Conservation (phyloP, 2,113 vertebrate genomes). For the Aepyceros melampus region DNA sequence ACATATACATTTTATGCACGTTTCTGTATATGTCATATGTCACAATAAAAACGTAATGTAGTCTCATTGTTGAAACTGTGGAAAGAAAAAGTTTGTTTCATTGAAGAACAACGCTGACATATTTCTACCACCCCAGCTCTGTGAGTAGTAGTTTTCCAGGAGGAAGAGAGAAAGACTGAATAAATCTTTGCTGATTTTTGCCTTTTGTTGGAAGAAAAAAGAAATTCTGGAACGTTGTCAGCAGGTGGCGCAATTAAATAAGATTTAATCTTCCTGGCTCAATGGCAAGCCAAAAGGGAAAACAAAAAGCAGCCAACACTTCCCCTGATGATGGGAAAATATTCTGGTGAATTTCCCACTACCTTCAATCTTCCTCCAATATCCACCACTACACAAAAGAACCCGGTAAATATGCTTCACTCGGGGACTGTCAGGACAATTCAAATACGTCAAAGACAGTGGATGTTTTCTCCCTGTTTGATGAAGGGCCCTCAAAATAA, state of each 20-base stretch:
- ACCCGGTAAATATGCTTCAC: not conserved
- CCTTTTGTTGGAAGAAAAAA: slow-evolving; percentile 45
- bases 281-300: not conserved
- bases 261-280: not conserved
- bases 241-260: slow-evolving; percentile 52
- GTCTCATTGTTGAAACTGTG: not conserved
- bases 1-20: not conserved
- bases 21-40: not conserved
- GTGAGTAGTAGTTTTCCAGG: not conserved
- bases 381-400: not conserved
- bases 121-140: not conserved
- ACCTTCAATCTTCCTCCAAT: not conserved
- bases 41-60: not conserved
- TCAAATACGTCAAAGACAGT: not conserved
- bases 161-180: not conserved
- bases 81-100: not conserved
- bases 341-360: not conserved
- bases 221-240: slow-evolving; percentile 2
- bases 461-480: not conserved
- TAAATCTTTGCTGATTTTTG: not conserved
- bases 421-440: not conserved
- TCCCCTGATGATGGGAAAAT: not conserved
- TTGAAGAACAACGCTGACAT: not conserved
- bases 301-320: not conserved
- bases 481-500: not conserved